Percentiles rank a stretch among this genome's conserved stretches.
phyloP scores from a whole-genome alignment of 2,113 vertebrate species.

The Antechinus stuartii region DNA sequence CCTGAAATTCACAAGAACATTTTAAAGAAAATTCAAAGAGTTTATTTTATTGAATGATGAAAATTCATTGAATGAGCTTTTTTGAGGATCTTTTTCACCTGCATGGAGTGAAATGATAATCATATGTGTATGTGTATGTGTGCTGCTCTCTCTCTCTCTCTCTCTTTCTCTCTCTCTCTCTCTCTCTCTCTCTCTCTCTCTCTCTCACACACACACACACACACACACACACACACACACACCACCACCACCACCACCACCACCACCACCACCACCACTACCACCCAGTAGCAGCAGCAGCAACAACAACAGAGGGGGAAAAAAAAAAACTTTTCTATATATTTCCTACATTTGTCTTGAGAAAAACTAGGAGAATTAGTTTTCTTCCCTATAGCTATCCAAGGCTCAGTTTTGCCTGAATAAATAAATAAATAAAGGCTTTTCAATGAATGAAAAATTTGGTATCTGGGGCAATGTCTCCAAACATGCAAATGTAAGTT shows the following conservation, averaged over 20 bases:
- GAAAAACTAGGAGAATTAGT: neutral
- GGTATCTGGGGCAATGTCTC: neutral
- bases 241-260: too few relatives aligned
- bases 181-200: too few relatives aligned
- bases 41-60: neutral
- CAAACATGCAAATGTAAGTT: neutral
- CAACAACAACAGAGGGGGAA: neutral
- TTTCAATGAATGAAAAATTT: neutral
- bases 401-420: neutral
- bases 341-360: neutral
- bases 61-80: neutral
- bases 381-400: neutral
- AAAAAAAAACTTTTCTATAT: neutral
- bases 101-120: neutral
- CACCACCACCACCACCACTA: too few relatives aligned
- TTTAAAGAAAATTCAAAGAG: constrained; percentile 22
- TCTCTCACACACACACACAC: too few relatives aligned
- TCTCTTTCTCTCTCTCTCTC: too few relatives aligned
- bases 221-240: too few relatives aligned
- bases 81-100: neutral
- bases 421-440: neutral
- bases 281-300: too few relatives aligned
- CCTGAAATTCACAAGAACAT: neutral
- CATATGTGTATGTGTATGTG: neutral
- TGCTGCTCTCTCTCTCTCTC: too few relatives aligned